Evolutionary conservation across 2,797 vertebrate genomes (phyloP).

Genomic region (Pipistrellus nathusii): DNA sequence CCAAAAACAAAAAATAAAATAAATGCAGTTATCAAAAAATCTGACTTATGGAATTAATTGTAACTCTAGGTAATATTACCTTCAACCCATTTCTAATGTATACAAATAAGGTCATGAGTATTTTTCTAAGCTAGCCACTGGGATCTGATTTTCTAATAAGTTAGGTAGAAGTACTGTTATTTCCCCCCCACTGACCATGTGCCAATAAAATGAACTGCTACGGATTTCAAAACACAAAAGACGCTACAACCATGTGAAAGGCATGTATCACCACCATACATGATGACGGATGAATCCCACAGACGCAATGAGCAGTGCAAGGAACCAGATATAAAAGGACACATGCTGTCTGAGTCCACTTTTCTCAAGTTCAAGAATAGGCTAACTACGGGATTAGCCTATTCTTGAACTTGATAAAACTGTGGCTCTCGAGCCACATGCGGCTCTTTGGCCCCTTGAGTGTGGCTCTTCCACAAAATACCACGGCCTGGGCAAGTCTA

Average conservation of each 20-base stretch:
- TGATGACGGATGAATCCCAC: neutral
- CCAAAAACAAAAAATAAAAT: neutral
- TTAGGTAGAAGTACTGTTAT: neutral
- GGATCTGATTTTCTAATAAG: conserved; percentile 55
- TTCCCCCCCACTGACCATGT: neutral
- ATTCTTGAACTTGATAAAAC: no score
- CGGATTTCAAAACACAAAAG: conserved; percentile 63
- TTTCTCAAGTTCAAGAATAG: conserved; percentile 10
- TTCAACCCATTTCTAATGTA: conserved; percentile 25
- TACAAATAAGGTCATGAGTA: conserved; percentile 23
- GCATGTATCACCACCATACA: neutral
- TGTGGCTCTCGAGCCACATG: no score
- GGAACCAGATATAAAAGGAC: neutral
- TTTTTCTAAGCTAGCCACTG: conserved; percentile 53
- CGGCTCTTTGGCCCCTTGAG: no score
- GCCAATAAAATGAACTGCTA: conserved; percentile 61
- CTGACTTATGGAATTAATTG: neutral
- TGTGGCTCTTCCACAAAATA: no score
- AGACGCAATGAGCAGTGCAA: neutral
- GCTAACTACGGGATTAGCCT: neutral
- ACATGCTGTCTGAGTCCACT: neutral
- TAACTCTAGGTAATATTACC: neutral
- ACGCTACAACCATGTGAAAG: conserved; percentile 3
- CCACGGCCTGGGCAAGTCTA: no score
- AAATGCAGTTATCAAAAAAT: conserved; percentile 18